phyloP scores from a whole-genome alignment of 23 tunicate genomes.

The Styela clava region DNA sequence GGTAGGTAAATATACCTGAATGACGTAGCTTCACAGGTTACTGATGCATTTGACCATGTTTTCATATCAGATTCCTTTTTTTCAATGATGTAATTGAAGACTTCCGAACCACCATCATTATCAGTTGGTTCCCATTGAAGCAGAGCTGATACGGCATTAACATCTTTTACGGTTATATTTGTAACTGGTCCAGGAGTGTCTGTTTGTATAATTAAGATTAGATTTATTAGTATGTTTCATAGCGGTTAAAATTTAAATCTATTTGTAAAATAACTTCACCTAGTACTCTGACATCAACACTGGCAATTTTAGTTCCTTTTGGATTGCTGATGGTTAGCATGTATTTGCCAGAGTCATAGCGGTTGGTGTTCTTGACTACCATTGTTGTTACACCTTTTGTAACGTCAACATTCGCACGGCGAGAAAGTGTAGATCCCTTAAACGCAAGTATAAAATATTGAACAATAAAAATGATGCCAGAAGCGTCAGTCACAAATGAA shows the following conservation, averaged over 20 bases:
- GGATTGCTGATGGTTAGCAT: conserved; percentile 61
- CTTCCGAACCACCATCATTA: conserved; percentile 80
- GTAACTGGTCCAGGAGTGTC: conserved; percentile 80
- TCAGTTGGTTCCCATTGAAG: conserved; percentile 70
- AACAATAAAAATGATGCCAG: neutral
- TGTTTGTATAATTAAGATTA: too few relatives aligned
- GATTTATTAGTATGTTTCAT: too few relatives aligned
- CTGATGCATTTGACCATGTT: conserved; percentile 72
- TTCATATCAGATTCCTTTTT: conserved; percentile 82
- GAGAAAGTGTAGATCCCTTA: conserved; percentile 46
- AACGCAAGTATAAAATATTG: neutral
- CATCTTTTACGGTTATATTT: conserved; percentile 50
- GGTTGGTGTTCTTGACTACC: conserved; percentile 34
- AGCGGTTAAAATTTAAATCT: neutral
- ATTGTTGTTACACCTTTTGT: conserved; percentile 30
- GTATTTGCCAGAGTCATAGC: conserved; percentile 85
- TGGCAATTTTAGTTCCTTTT: conserved; percentile 45
- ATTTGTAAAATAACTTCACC: neutral
- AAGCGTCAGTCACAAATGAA: too few relatives aligned
- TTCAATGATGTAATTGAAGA: conserved; percentile 75
- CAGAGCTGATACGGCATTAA: conserved; percentile 62
- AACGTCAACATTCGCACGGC: conserved; percentile 76
- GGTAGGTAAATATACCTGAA: conserved; percentile 25
- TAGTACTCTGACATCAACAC: conserved; percentile 70
- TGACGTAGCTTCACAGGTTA: conserved; percentile 14